A percentile compares a stretch with the other conserved stretches of the same genome.
Evolutionary conservation across 2,888 invertebrate genomes (phyloP).

Genomic region (Crocallis elinguaria): DNA sequence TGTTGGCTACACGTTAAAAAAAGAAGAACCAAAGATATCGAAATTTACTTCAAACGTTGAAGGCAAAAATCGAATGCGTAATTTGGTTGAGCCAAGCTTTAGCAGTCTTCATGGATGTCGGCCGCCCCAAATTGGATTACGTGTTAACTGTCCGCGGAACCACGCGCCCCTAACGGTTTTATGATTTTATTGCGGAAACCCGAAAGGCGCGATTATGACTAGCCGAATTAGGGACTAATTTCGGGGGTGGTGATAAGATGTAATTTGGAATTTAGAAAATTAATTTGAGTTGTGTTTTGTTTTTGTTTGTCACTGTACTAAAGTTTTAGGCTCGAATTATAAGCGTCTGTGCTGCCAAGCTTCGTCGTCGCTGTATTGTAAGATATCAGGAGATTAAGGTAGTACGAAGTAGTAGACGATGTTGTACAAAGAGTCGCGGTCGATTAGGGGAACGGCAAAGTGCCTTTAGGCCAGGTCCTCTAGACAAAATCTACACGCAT

Average conservation of each 20-base stretch:
- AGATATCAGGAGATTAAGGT: too few relatives aligned
- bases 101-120: slow-evolving; percentile 69
- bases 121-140: slow-evolving; percentile 79
- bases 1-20: neutral
- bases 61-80: slow-evolving; percentile 51
- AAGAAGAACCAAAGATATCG: neutral
- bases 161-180: slow-evolving; percentile 64
- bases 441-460: too few relatives aligned
- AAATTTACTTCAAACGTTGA: slow-evolving; percentile 23
- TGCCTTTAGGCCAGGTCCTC: too few relatives aligned
- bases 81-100: slow-evolving; percentile 69
- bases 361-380: too few relatives aligned
- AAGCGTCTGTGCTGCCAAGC: too few relatives aligned
- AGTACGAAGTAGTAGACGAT: too few relatives aligned
- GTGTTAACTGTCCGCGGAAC: slow-evolving; percentile 66
- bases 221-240: slow-evolving; percentile 52
- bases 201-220: slow-evolving; percentile 64
- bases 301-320: neutral
- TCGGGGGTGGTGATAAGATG: slow-evolving; percentile 23
- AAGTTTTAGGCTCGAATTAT: neutral
- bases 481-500: too few relatives aligned
- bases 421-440: too few relatives aligned
- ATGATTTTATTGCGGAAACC: slow-evolving; percentile 73
- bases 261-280: slow-evolving; percentile 31
- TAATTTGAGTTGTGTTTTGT: neutral